phyloP scores from a whole-genome alignment of 2,797 vertebrate genomes.

The Sebastes ruberrimus region DNA sequence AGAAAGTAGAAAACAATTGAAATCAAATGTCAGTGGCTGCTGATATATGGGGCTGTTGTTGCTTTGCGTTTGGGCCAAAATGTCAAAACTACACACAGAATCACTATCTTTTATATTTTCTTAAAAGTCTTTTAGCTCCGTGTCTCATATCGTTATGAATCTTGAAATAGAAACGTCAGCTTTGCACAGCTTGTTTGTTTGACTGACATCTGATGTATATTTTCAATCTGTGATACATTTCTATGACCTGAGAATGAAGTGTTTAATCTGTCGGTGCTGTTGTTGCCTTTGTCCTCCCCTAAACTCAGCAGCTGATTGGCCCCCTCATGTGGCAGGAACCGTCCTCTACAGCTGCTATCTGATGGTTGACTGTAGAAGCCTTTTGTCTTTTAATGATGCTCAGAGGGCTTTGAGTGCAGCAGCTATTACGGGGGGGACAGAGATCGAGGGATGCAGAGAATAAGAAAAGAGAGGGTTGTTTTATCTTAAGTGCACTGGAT shows the following conservation, averaged over 20 bases:
- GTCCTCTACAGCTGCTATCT: constrained; percentile 15
- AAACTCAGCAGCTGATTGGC: not conserved
- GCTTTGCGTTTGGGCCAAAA: constrained; percentile 41
- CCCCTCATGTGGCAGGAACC: constrained; percentile 64
- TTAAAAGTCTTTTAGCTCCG: not conserved
- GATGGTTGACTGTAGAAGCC: constrained; percentile 4
- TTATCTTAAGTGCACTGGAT: constrained; percentile 25
- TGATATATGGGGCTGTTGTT: not conserved
- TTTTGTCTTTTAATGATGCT: constrained; percentile 41
- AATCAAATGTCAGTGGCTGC: not conserved
- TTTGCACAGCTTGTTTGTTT: constrained; percentile 20
- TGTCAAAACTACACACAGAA: not conserved
- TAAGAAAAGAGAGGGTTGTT: not conserved
- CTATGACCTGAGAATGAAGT: constrained; percentile 55
- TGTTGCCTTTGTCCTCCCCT: constrained; percentile 6
- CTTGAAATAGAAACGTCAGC: not conserved
- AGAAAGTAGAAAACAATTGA: not conserved
- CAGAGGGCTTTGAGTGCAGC: constrained; percentile 23
- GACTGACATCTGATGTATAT: constrained; percentile 31
- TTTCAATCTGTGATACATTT: constrained; percentile 31
- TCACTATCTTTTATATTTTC: constrained; percentile 21
- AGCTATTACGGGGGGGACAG: constrained; percentile 3
- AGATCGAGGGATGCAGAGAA: not conserved
- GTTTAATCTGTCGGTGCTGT: not conserved
- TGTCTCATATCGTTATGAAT: not conserved